Evolutionary conservation across 1,140 invertebrate genomes (phyloP), one percentile per base, ranked within the genome.

Genomic region (Zaprionus kolodkinae): DNA sequence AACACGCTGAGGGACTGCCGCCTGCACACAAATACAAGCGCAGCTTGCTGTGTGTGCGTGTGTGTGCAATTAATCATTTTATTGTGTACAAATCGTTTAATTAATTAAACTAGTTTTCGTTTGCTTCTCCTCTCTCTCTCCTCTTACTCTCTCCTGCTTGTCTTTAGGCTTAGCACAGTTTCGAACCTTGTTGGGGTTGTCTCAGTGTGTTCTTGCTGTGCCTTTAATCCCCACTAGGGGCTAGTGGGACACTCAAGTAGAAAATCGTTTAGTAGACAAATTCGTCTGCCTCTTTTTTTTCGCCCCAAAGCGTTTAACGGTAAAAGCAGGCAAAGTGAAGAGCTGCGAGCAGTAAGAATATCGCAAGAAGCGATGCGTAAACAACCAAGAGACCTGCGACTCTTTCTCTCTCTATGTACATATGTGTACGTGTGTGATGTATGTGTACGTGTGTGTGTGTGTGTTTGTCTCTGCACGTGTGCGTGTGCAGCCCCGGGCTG

Each of bases 11-110:
- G 12, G 45, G 52, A 50, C 57, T 61, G 57, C 25, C 45, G 35
- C 45, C 35, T 61, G 52, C 12, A 45, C 38, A 38, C 36, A 61
- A 11, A 30, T 6, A 59, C 15, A 67, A n/a, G 48, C 17, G 12
- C 17, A 12, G 13, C 17, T 40, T 3, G 35, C n/a, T 50, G 33
- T 52, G 10, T 62, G 48, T 54, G 11, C 48, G 33, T 57, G 10
- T 62, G 10, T 62, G 55, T 65, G 67, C 56, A 72, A 76, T 65
- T 66, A 76, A 72, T 72, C 61, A 72, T 72, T 72, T 40, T 17
- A 66, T 61, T 76, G 69, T 72, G 56, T 72, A 72, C 68, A 76
- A 76, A 76, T 76, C 68, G 48, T 76, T 76, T 66, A 76, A 66
- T 76, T 72, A 76, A 65, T 76, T 76, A 61, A 70, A 63, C 72